Evolutionary conservation across 2,888 invertebrate species (phyloP).

Genomic region (Drosophila anomalata): DNA sequence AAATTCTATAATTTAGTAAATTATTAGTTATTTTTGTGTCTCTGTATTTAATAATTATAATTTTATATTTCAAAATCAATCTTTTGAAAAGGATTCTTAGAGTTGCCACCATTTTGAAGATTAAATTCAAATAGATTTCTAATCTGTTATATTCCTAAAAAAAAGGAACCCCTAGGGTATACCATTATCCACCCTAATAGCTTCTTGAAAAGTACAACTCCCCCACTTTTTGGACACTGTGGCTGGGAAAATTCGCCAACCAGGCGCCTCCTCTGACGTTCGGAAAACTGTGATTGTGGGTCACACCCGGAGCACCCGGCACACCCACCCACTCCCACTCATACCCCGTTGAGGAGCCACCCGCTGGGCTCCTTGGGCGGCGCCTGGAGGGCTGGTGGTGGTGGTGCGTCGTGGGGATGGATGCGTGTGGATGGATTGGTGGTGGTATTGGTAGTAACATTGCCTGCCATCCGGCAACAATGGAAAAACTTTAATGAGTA

Average conservation of each 20-base stretch:
- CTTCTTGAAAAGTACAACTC: neutral
- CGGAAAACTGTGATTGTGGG: slow-evolving; percentile 40
- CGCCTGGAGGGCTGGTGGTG: no score
- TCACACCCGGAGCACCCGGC: slow-evolving; percentile 13
- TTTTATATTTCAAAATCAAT: neutral
- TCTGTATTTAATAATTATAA: no score
- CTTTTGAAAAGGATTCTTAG: no score
- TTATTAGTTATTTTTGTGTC: no score
- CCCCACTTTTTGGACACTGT: neutral
- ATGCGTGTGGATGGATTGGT: slow-evolving; percentile 29
- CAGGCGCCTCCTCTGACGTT: slow-evolving; percentile 27
- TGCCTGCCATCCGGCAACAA: slow-evolving; percentile 56
- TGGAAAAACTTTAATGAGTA: slow-evolving; percentile 77
- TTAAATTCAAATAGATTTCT: no score
- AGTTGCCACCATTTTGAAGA: no score
- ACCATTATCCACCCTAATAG: neutral
- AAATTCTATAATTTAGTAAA: no score
- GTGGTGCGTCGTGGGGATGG: slow-evolving; percentile 20
- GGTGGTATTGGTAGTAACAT: slow-evolving; percentile 32
- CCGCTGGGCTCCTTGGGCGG: slow-evolving; percentile 14
- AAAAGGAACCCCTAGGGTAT: neutral
- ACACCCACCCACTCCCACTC: slow-evolving; percentile 4
- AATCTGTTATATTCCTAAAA: no score
- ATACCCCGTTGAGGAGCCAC: neutral
- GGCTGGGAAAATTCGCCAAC: slow-evolving; percentile 4